Base-by-base conservation (phyloP, 2,113 vertebrate genomes). In the Chaetorhynchus papuensis region DNA sequence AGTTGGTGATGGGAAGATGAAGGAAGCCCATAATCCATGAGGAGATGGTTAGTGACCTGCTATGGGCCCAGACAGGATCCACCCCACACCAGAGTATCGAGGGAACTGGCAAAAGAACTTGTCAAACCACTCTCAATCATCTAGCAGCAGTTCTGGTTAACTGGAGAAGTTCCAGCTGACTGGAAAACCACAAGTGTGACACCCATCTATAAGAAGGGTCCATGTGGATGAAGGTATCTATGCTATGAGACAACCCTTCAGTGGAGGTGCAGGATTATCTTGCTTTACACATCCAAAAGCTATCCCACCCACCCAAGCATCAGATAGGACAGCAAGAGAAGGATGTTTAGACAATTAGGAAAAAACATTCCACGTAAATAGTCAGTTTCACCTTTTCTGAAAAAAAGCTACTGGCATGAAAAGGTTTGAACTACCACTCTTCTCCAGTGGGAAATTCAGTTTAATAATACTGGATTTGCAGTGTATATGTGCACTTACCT, bases 401-500 rank as follows among this genome's bases (percentile, higher is more conserved):
- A 42, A 30, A 79, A 87, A 84, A 63, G 7, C 16, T 82, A 44
- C 10, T 49, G 6, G 31, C 22, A 28, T 23, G 8, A 26, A 30
- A 37, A 27, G 13, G 7, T 18, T 45, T 11, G 14, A 52, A 44
- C 22, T 56, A 71, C 4, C 13, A 37, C 42, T 60, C 20, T 52
- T 41, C 30, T 44, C 33, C 31, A 71, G 39, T 4, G n/a, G 50
- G 52, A 88, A 90, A 77, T 2, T 28, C 39, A 57, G 14, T 19
- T 86, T 61, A 37, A 20, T 20, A 21, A 15, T 9, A 87, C 17
- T 23, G 1, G 5, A 31, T 86, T 69, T 65, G 17, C 60, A 50
- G 15, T 20, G 5, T 47, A 54, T 69, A 80, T 76, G 39, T 69
- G 44, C 49, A 71, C 39, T 14, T 75, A 99, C 99, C 98, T 99